Conservation (phyloP, 2,888 invertebrate genomes). For the Stomorhina lunata region DNA sequence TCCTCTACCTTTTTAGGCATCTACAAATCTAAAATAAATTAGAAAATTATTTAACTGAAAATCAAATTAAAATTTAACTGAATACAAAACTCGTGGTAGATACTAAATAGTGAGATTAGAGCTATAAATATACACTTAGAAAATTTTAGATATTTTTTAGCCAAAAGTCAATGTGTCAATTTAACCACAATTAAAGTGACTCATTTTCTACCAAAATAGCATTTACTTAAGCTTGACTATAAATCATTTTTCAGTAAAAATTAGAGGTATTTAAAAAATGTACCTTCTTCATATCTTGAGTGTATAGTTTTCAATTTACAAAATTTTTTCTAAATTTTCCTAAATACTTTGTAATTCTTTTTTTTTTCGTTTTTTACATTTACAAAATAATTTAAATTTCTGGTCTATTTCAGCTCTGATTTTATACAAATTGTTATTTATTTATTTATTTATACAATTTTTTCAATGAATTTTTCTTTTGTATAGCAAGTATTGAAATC, state of each 20-base stretch:
- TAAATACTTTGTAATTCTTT: neutral
- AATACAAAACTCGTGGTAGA: too few species aligned
- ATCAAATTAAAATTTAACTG: neutral
- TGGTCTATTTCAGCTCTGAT: neutral
- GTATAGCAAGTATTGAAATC: slow-evolving; percentile 42
- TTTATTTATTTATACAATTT: neutral
- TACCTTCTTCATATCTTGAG: too few species aligned
- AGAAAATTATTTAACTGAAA: neutral
- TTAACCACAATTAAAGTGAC: too few species aligned
- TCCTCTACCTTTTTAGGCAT: neutral
- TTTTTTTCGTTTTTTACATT: neutral
- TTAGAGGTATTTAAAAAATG: too few species aligned
- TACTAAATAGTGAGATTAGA: too few species aligned
- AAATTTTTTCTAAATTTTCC: neutral
- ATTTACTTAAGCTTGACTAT: too few species aligned
- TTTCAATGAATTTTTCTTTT: slow-evolving; percentile 21
- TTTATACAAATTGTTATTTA: slow-evolving; percentile 17
- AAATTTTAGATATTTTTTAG: too few species aligned
- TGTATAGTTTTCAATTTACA: too few species aligned
- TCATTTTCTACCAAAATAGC: too few species aligned
- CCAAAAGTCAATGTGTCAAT: too few species aligned
- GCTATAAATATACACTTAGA: too few species aligned
- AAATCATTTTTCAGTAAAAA: too few species aligned
- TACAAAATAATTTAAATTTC: slow-evolving; percentile 7
- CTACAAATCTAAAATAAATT: neutral